phyloP scores from a whole-genome alignment of 2,113 vertebrate genomes.

The Stomatorhinus ivindoensis region DNA sequence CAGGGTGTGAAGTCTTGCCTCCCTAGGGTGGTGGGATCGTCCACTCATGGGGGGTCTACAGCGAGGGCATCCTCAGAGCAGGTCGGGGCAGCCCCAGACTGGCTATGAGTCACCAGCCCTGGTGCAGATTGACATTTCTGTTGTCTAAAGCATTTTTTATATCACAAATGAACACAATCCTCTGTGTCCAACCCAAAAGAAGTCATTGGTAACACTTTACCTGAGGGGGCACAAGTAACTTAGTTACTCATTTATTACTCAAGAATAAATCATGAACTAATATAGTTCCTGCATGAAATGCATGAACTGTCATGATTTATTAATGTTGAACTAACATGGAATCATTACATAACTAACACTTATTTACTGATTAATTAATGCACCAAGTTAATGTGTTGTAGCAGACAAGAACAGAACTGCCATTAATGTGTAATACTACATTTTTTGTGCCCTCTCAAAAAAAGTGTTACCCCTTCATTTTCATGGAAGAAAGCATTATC shows the following conservation, averaged over 20 bases:
- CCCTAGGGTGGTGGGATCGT: neutral
- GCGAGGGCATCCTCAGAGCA: neutral
- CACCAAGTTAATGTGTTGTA: neutral
- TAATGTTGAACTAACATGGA: neutral
- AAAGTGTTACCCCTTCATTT: neutral
- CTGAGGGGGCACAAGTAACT: neutral
- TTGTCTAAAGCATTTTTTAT: neutral
- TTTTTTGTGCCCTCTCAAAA: neutral
- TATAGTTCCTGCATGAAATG: neutral
- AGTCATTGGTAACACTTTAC: neutral
- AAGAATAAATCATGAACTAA: neutral
- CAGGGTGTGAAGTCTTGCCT: neutral
- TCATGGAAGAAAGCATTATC: neutral
- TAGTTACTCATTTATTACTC: neutral
- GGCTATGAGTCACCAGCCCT: neutral
- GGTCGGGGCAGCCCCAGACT: neutral
- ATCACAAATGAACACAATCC: neutral
- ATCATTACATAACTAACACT: neutral
- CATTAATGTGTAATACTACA: neutral
- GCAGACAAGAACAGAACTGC: neutral
- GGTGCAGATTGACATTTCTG: neutral
- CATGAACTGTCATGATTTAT: neutral
- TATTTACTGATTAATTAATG: neutral
- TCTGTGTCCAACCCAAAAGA: neutral
- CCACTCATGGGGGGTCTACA: neutral